Percentiles rank a stretch among this genome's conserved stretches.
These are phyloP conservation scores for Macquaria australasica DNA, from an alignment of 2,113 vertebrate species.

Conservation along the genomic window DNA sequence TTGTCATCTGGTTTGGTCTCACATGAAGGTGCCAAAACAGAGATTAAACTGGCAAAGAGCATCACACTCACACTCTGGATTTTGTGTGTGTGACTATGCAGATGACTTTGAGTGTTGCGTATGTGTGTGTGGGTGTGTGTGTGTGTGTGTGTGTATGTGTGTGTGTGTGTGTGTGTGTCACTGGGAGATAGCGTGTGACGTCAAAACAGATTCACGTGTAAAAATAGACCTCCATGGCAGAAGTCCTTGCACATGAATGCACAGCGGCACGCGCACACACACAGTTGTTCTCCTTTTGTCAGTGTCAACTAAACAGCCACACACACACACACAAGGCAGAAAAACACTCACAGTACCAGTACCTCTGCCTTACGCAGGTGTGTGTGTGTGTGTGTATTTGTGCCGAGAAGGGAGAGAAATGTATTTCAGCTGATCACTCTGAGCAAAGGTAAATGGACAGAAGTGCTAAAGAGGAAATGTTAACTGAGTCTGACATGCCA, in stretches of 20 bases:
- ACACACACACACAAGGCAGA: constrained; percentile 11
- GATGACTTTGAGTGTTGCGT: neutral
- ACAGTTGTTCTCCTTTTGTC: constrained; percentile 5
- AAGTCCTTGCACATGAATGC: constrained; percentile 59
- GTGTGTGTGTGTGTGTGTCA: constrained; percentile 35
- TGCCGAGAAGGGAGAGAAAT: neutral
- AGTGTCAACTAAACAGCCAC: constrained; percentile 8
- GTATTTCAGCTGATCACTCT: constrained; percentile 1
- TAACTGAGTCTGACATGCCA: constrained; percentile 36
- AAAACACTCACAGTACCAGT: neutral
- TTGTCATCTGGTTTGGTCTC: constrained; percentile 58
- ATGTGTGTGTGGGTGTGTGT: constrained; percentile 40
- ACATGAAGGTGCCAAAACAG: constrained; percentile 45
- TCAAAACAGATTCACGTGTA: constrained; percentile 62
- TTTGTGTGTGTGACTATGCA: neutral
- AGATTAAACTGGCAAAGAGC: constrained; percentile 47
- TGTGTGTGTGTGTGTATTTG: neutral
- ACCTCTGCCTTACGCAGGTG: no score
- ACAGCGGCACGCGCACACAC: constrained; percentile 5
- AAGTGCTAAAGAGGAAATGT: constrained; percentile 19
- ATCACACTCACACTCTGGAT: constrained; percentile 3
- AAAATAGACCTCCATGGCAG: constrained; percentile 71
- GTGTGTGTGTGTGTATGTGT: constrained; percentile 44
- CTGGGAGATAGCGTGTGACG: constrained; percentile 33
- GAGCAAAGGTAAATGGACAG: neutral